Conservation (phyloP, 2,888 invertebrate species). For the Thecophora atra region DNA sequence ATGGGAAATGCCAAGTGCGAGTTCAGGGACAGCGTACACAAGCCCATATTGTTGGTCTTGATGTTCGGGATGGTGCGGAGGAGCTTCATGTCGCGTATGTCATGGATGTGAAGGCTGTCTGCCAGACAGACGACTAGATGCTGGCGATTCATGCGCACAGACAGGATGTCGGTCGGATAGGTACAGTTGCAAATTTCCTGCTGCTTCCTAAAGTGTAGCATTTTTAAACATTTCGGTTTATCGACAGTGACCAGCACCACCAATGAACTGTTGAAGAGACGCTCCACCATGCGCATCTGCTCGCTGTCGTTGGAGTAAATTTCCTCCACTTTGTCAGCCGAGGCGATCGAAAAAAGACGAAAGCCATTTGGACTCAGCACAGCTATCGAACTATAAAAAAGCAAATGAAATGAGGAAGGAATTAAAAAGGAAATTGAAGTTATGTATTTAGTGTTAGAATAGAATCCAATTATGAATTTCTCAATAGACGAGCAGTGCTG, state of each 20-base stretch:
- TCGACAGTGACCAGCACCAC: slow-evolving; percentile 63
- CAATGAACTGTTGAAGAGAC: slow-evolving; percentile 64
- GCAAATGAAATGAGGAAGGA: neutral
- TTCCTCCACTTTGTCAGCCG: slow-evolving; percentile 63
- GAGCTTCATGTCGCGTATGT: slow-evolving; percentile 66
- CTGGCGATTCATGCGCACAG: slow-evolving; percentile 64
- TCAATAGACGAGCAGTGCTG: too few relatives aligned
- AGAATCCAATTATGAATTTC: too few relatives aligned
- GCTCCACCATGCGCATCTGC: slow-evolving; percentile 63
- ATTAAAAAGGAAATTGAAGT: too few relatives aligned
- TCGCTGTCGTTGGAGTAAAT: slow-evolving; percentile 64
- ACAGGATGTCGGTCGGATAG: slow-evolving; percentile 63
- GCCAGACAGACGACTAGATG: slow-evolving; percentile 62
- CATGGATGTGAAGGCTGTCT: slow-evolving; percentile 65
- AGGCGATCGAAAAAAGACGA: slow-evolving; percentile 61
- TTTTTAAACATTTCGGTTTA: slow-evolving; percentile 64
- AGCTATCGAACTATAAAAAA: slow-evolving; percentile 59
- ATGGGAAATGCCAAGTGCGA: slow-evolving; percentile 65
- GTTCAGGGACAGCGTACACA: slow-evolving; percentile 63
- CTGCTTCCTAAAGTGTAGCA: slow-evolving; percentile 65
- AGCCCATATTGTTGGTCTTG: slow-evolving; percentile 60
- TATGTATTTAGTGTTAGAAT: too few relatives aligned
- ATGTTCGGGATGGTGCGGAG: slow-evolving; percentile 64
- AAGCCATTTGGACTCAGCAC: slow-evolving; percentile 60
- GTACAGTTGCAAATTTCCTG: slow-evolving; percentile 66